Conservation (phyloP, 2,113 vertebrate species). For the Eretmochelys imbricata region DNA sequence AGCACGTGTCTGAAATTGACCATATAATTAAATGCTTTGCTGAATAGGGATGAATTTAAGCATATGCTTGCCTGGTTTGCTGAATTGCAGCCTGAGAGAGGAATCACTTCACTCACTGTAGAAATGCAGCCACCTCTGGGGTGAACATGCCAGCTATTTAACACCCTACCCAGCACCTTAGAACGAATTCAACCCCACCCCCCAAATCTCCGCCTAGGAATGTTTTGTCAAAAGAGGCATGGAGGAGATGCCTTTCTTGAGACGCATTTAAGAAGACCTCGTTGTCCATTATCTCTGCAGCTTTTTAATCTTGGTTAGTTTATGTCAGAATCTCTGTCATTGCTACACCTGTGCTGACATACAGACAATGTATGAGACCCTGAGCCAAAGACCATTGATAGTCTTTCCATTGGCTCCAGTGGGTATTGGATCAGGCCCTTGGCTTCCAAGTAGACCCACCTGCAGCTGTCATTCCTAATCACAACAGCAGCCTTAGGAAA, state of each 20-base stretch:
- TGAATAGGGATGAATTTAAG: background rate
- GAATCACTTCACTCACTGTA: accelerated
- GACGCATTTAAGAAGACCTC: background rate
- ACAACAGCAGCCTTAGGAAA: background rate
- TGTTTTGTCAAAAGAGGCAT: background rate
- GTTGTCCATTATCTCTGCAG: background rate
- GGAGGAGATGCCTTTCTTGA: background rate
- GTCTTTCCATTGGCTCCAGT: background rate
- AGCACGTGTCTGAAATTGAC: accelerated
- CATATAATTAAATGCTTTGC: background rate
- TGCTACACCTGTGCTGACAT: background rate
- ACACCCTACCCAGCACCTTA: accelerated
- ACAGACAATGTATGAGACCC: background rate
- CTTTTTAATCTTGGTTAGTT: background rate
- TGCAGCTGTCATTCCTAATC: background rate
- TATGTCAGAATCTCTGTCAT: background rate
- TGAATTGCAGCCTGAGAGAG: background rate
- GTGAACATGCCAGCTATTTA: background rate
- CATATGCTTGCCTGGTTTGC: background rate
- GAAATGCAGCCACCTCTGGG: background rate
- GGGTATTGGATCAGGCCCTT: background rate
- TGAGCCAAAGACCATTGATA: background rate
- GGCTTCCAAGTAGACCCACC: background rate
- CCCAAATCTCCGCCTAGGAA: background rate
- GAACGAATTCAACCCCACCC: accelerated